Evolutionary conservation across 64 coral and sea anemone genomes (phyloP), one percentile per base, ranked within the genome.

Genomic region (Porites australiensis): DNA sequence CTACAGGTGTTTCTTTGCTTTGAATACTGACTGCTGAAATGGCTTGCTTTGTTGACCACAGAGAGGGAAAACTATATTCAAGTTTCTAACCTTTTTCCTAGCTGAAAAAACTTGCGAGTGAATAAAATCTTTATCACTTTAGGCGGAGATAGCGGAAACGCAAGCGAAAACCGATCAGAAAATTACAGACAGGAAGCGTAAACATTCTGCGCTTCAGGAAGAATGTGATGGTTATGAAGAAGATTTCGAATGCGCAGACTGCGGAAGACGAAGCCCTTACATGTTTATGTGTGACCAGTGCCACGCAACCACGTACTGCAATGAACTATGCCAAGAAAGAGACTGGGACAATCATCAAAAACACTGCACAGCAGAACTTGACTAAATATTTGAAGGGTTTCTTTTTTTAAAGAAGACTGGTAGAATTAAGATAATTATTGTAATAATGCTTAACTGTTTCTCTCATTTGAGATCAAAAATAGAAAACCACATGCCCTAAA

Each of bases 321-420:
- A 93, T 68, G 91, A 93, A 72, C 2, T 51, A 8, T 93, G 91
- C 13, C 91, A 93, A 48, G 70, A 53, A 23, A 13, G 50, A 23
- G 91, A 93, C 50, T 93, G 91, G 91, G 50, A 47, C 46, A 51
- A 18, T 18, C 82, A 87, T 13, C 82, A 93, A 48, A 46, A 93
- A 3, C 18, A 69, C 46, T 84, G 81, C 64, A 21, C 37, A 5
- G 18, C 61, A 23, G 13, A 48, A 14, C 8, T 5, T 13, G 45
- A 83, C 51, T 23, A 22, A 79, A 2, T 54, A 21, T 20, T 58
- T 59, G 8, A 6, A 46, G 70, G 9, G 4, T 58, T 58, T 88
- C 55, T 61, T 88, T 23, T 75, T 61, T 64, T 88, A 0, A 53
- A 16, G 10, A 50, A 11, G 61, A 66, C 58, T 64, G 16, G 15